Percentiles rank a stretch among this genome's conserved stretches.
Conservation (phyloP, 2,888 invertebrate genomes). For the Ichneumon xanthorius region DNA sequence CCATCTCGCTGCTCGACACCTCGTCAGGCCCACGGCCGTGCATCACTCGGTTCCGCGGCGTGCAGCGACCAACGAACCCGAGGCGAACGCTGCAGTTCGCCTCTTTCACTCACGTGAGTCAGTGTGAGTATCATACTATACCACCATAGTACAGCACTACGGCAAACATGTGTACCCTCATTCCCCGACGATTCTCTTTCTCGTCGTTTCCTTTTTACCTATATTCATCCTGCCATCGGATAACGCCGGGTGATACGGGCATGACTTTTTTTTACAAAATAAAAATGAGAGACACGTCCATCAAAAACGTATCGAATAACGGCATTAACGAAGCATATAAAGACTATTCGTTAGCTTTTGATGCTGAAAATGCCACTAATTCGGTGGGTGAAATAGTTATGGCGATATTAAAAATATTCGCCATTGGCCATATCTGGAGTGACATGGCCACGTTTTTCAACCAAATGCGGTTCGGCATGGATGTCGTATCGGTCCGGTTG, state of each 20-base stretch:
- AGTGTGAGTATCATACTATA: conserved; percentile 29
- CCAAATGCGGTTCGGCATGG: background rate
- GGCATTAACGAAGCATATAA: too few species aligned
- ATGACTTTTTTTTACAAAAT: too few species aligned
- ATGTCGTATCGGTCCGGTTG: background rate
- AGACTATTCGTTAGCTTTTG: too few species aligned
- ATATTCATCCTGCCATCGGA: conserved; percentile 20
- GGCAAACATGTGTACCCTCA: conserved; percentile 4
- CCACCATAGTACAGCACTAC: background rate
- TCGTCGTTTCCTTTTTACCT: conserved; percentile 26
- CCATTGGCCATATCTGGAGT: background rate
- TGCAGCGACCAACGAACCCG: conserved; percentile 37
- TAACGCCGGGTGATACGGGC: too few species aligned
- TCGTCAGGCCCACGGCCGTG: conserved; percentile 70
- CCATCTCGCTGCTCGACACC: conserved; percentile 74
- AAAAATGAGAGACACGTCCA: too few species aligned
- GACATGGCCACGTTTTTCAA: background rate
- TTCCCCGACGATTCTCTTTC: conserved; percentile 20
- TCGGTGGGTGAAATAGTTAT: too few species aligned
- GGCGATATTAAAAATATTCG: too few species aligned
- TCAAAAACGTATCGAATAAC: too few species aligned
- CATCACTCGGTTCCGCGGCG: conserved; percentile 67
- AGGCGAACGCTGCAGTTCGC: conserved; percentile 55
- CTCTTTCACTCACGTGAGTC: conserved; percentile 41
- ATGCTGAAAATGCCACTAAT: too few species aligned